Evolutionary conservation across 2,888 invertebrate genomes (phyloP).

Genomic region (Timema cristinae): DNA sequence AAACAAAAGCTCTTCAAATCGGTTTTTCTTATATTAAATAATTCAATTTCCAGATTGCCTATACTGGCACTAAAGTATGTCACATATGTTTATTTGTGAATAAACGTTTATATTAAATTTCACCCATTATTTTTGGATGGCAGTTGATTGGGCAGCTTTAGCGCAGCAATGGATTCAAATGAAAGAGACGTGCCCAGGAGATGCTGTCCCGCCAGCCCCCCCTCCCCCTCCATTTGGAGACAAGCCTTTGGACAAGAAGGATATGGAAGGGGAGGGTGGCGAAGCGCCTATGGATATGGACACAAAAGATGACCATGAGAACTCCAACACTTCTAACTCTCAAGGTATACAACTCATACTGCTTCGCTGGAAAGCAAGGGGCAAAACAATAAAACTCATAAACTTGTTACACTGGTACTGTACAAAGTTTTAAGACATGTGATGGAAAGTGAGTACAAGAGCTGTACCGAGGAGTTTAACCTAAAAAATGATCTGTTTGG

Average conservation of each 20-base stretch:
- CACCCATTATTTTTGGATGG: slow-evolving; percentile 26
- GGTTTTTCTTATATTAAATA: no score
- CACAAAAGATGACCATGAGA: slow-evolving; percentile 55
- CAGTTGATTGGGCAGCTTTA: slow-evolving; percentile 93
- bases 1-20: no score
- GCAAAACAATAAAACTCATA: not conserved
- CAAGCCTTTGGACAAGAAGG: slow-evolving; percentile 33
- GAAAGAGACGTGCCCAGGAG: slow-evolving; percentile 67
- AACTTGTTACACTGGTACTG: not conserved
- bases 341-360: slow-evolving; percentile 22
- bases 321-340: slow-evolving; percentile 39
- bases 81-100: no score
- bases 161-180: slow-evolving; percentile 98
- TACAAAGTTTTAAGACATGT: no score
- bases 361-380: no score
- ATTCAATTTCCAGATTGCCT: no score
- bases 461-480: no score
- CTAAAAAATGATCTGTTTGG: no score
- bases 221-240: slow-evolving; percentile 50
- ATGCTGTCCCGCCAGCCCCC: slow-evolving; percentile 57
- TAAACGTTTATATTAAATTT: no score
- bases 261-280: slow-evolving; percentile 62
- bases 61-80: no score
- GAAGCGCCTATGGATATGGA: slow-evolving; percentile 88
- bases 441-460: no score